Evolutionary conservation across 2,797 vertebrate genomes (phyloP), one percentile per base, ranked within the genome.

Genomic region (Muscicapa comitata): DNA sequence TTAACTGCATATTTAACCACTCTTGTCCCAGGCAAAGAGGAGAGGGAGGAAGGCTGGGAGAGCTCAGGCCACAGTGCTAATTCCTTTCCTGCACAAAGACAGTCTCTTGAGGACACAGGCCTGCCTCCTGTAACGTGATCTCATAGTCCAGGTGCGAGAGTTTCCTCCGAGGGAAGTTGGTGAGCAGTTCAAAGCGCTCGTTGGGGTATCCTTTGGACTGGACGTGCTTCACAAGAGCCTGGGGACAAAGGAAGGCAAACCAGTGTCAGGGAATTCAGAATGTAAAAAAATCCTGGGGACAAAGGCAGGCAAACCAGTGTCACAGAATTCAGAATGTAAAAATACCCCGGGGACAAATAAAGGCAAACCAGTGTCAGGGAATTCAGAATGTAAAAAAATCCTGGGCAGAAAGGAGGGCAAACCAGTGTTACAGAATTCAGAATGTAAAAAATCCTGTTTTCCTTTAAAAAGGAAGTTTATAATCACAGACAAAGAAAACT

Each of bases 81-180:
- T 99, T 99, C 98, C 99, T 99, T 98, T 99, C 99, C 97, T 99
- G 99, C 95, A 99, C 99, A 98, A 99, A 99, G 97, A 99, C 99
- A 98, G 99, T 99, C 98, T 99, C 99, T 98, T 99, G 99, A 97
- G 99, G 99, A 98, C 99, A 99, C 97, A 99, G 98, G 88, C 99
- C 99, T 73, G 99, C 99, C 96, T 99, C 99, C 96, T 99, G 99
- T 97, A 99, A 98, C 6, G 99, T 99, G 98, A 99, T 99, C 95
- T 99, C 99, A 99, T 99, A 99, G 99, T 99, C 99, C 98, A 99
- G 99, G 97, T 99, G 99, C 97, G 99, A 98, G 28, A 99, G 99
- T 96, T 99, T 99, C 97, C 99, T 98, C 76, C 99, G 98, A 50
- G 99, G 99, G 94, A 99, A 99, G 98, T 99, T 99, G 98, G 99